phyloP scores from a whole-genome alignment of 1,140 invertebrate genomes.

The Drosophila prosaltans region DNA sequence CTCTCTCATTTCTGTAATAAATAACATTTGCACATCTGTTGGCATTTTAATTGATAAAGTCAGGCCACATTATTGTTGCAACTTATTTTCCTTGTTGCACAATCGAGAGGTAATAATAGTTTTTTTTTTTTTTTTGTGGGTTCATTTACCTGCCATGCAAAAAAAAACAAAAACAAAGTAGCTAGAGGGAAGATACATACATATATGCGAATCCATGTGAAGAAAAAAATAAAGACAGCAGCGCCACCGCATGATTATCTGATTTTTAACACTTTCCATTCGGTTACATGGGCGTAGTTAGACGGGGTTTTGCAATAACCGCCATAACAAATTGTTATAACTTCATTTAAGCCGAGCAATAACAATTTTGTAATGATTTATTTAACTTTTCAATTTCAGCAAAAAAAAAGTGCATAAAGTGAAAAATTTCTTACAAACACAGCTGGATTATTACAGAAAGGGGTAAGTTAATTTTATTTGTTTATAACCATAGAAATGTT shows the following conservation, averaged over 20 bases:
- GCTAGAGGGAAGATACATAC: constrained; percentile 51
- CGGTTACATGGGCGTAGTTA: constrained; percentile 15
- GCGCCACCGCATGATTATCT: constrained; percentile 77
- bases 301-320: neutral
- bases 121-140: constrained; percentile 16
- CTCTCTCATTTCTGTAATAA: constrained; percentile 62
- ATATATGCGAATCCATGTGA: constrained; percentile 69
- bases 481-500: no score
- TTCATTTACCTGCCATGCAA: constrained; percentile 74
- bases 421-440: no score
- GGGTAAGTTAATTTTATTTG: neutral
- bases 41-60: constrained; percentile 66
- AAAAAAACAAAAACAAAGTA: constrained; percentile 40
- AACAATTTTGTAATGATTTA: neutral
- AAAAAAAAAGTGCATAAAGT: no score
- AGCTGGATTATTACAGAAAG: neutral
- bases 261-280: constrained; percentile 80
- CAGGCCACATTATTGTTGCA: constrained; percentile 34
- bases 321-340: no score
- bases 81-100: constrained; percentile 41
- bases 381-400: no score
- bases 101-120: constrained; percentile 35
- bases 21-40: constrained; percentile 45
- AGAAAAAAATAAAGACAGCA: constrained; percentile 35
- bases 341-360: no score